These are phyloP conservation scores for Drosophila seguyi DNA, from an alignment of 1,140 invertebrate genomes.

Conservation along the genomic window DNA sequence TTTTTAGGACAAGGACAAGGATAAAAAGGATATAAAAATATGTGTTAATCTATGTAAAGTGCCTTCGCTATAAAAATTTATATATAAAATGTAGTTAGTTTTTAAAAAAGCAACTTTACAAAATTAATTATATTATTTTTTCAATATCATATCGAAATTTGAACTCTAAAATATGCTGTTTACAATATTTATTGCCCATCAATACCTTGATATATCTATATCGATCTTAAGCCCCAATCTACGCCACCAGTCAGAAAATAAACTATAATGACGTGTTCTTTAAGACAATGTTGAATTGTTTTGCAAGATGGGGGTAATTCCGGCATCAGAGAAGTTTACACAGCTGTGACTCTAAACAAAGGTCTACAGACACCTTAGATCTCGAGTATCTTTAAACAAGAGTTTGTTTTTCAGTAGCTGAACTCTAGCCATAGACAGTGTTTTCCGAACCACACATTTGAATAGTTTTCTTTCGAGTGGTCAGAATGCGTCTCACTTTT, in stretches of 20 bases:
- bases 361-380: conserved; percentile 1
- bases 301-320: conserved; percentile 10
- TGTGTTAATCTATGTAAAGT: neutral
- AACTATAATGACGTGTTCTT: conserved; percentile 15
- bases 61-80: no score
- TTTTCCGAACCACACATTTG: conserved; percentile 2
- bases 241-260: conserved; percentile 3
- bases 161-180: no score
- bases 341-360: conserved; percentile 34
- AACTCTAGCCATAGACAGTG: conserved; percentile 6
- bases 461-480: conserved; percentile 21
- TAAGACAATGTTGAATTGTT: neutral
- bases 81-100: no score
- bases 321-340: conserved; percentile 1
- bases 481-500: conserved; percentile 33
- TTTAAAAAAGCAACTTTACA: no score
- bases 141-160: no score
- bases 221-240: neutral
- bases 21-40: neutral
- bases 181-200: no score
- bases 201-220: no score
- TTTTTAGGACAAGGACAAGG: no score
- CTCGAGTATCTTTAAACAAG: neutral
- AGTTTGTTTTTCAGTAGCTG: conserved; percentile 6
- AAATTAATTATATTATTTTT: no score